A percentile compares a stretch with the other conserved stretches of the same genome.
These are phyloP conservation scores for Micrasema longulum DNA, from an alignment of 1,140 invertebrate genomes.

Conservation along the genomic window DNA sequence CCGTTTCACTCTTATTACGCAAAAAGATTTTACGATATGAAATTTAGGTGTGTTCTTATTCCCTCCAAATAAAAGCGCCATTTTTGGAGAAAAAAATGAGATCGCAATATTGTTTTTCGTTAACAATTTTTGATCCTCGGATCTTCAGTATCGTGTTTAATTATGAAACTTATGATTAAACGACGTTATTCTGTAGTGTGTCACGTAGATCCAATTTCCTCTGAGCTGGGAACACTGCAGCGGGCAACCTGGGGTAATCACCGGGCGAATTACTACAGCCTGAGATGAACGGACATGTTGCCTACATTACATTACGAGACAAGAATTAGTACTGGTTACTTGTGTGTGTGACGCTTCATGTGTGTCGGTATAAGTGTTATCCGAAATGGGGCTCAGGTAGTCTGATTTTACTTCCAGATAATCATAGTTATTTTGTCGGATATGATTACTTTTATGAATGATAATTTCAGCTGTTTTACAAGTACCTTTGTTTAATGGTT, in stretches of 20 bases:
- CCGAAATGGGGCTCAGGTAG: constrained; percentile 42
- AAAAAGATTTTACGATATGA: constrained; percentile 27
- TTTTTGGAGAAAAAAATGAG: constrained; percentile 10
- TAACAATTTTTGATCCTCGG: constrained; percentile 7
- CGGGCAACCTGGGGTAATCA: constrained; percentile 29
- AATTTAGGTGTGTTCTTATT: constrained; percentile 34
- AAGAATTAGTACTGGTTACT: background rate
- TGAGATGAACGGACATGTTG: constrained; percentile 32
- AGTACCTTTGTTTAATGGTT: constrained; percentile 39
- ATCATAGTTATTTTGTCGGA: constrained; percentile 61
- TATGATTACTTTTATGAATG: constrained; percentile 62
- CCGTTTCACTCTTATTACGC: too few species aligned
- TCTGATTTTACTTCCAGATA: constrained; percentile 57
- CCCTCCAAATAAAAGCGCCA: constrained; percentile 18
- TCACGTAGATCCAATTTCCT: constrained; percentile 54
- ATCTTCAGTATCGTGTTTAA: constrained; percentile 40
- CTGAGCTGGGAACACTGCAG: background rate
- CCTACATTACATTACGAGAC: constrained; percentile 26
- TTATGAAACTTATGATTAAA: constrained; percentile 51
- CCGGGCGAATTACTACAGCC: constrained; percentile 39
- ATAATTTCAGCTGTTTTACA: constrained; percentile 59
- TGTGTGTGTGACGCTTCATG: background rate
- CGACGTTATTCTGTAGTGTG: constrained; percentile 43
- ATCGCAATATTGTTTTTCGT: constrained; percentile 1
- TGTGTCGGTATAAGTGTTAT: constrained; percentile 2